These are phyloP conservation scores for Cotesia chilonis DNA, from an alignment of 1,140 invertebrate genomes.

Conservation along the genomic window DNA sequence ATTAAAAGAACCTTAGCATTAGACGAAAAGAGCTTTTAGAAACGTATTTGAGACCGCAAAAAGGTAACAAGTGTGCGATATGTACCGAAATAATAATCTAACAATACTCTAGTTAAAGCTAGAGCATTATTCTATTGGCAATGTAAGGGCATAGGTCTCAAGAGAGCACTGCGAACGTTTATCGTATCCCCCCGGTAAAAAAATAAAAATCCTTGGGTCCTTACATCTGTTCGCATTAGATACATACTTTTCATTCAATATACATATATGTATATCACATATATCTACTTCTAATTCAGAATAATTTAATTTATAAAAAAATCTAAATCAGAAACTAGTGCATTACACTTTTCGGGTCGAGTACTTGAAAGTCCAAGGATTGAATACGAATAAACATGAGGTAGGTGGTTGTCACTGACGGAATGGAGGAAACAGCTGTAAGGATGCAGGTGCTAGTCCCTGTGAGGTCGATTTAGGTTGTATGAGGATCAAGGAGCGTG, in stretches of 20 bases:
- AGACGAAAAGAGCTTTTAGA: too few relatives aligned
- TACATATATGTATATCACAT: not conserved
- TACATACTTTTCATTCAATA: not conserved
- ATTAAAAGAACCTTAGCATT: too few relatives aligned
- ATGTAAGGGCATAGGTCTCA: not conserved
- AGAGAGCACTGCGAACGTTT: not conserved
- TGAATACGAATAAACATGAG: not conserved
- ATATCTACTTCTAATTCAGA: not conserved
- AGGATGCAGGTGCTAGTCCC: conserved; percentile 50
- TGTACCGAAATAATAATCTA: conserved; percentile 67
- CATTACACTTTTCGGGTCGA: not conserved
- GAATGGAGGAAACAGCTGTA: conserved; percentile 55
- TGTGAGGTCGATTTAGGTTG: conserved; percentile 19
- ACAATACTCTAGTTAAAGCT: conserved; percentile 64
- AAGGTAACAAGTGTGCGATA: conserved; percentile 66
- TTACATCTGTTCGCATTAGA: conserved; percentile 10
- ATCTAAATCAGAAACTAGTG: not conserved
- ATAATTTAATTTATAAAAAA: not conserved
- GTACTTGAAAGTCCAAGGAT: not conserved
- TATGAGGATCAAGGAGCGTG: not conserved
- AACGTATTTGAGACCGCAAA: conserved; percentile 7
- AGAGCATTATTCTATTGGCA: conserved; percentile 16
- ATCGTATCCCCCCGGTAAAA: not conserved
- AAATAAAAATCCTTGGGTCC: conserved; percentile 6
- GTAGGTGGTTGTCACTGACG: conserved; percentile 23